These are phyloP conservation scores for Aurelia sp. DNA, from an alignment of 30 jellyfish, hydroid and myxozoan species.

Conservation along the genomic window DNA sequence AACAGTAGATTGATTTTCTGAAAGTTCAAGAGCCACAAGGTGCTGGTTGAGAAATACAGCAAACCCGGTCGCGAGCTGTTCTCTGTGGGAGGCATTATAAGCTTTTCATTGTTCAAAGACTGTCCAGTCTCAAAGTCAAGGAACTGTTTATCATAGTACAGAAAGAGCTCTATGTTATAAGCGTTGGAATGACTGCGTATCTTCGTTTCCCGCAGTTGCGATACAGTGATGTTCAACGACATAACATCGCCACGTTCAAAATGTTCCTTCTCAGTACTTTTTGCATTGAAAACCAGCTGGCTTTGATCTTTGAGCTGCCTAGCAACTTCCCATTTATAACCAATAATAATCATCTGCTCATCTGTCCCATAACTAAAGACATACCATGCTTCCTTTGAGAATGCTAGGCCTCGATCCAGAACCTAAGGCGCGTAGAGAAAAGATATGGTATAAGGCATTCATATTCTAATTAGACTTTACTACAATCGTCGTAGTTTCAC, in stretches of 20 bases:
- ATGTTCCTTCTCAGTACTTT: background rate
- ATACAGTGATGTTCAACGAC: background rate
- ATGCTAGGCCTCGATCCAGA: constrained; percentile 1
- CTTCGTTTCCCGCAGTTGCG: background rate
- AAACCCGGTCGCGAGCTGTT: background rate
- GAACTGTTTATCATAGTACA: constrained; percentile 1
- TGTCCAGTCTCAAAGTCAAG: background rate
- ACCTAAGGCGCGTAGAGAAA: background rate
- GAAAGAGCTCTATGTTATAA: background rate
- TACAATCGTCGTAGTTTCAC: no score
- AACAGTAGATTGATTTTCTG: background rate
- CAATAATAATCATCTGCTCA: background rate
- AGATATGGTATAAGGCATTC: no score
- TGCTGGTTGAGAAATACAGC: background rate
- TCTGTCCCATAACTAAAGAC: constrained; percentile 11
- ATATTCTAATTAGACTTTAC: no score
- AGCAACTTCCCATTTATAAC: background rate
- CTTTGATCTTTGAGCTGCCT: constrained; percentile 19
- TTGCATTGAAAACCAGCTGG: background rate
- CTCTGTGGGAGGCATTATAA: background rate
- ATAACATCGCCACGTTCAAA: constrained; percentile 12
- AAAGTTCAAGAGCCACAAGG: background rate
- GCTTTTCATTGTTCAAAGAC: background rate
- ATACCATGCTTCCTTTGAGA: constrained; percentile 4
- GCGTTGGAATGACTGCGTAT: background rate